Base-by-base conservation (phyloP, 1,140 invertebrate species). In the Plectrocnemia conspersa region DNA sequence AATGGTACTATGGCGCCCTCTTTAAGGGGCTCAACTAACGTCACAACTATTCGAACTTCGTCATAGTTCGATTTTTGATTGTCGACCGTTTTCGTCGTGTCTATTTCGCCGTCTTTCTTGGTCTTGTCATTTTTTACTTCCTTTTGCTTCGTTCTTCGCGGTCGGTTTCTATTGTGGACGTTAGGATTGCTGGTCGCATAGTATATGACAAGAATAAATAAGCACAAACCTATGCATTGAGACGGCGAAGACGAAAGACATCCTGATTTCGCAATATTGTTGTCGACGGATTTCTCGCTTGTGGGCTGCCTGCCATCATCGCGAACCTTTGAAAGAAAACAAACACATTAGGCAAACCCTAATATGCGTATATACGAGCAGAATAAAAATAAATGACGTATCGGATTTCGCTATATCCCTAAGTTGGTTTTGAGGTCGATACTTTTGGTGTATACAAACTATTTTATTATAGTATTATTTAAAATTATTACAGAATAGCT, bases 151-250 rank as follows among this genome's bases (percentile, higher is more conserved):
- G 24, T 33, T 4, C 21, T 10, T 13, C n/a, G 40, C 15, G 16
- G 36, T 24, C 29, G 35, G 16, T 10, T 19, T 52, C 32, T 24
- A 24, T 29, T 22, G 18, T 18, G 49, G 11, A 42, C 35, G 22
- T 52, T 23, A 13, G 36, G 35, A 24, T 38, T 50, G 45, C 42
- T 48, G 29, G 53, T 33, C 7, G 59, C 21, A 54, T 57, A 61
- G 27, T 56, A 41, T 25, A 61, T 49, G 29, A 46, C 54, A 54
- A 62, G 46, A 52, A 62, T 48, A 49, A 62, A 44, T 27, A 62
- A 49, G 41, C 52, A 58, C 56, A 62, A 62, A 62, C 59, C 59
- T 62, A 62, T 54, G 56, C 59, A 62, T 45, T 56, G 52, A 22
- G 38, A 53, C 6, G 56, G 55, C 32, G 58, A 52, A 24, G 56